Conservation (phyloP, 2,113 vertebrate species). For the Poecilia latipinna region DNA sequence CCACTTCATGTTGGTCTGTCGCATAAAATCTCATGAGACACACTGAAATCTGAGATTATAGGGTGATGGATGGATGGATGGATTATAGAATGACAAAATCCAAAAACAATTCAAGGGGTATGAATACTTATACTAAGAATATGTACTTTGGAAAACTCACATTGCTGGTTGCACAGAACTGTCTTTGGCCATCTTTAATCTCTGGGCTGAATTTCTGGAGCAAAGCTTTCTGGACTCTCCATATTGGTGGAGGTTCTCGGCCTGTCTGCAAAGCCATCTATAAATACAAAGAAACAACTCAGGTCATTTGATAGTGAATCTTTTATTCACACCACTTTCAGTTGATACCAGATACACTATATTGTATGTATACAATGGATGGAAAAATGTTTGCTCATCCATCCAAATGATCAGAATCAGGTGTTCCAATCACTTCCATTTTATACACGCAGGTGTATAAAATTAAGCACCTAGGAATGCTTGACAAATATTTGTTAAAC, state of each 20-base stretch:
- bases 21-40: neutral
- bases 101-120: too few species aligned
- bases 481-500: too few species aligned
- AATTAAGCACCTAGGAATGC: too few species aligned
- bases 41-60: neutral
- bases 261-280: constrained; percentile 90
- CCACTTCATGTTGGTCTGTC: neutral
- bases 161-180: constrained; percentile 94
- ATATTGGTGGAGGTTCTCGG: constrained; percentile 90
- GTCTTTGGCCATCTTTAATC: constrained; percentile 93
- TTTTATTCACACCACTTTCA: neutral
- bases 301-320: neutral
- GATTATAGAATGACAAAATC: neutral
- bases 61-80: too few species aligned
- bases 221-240: constrained; percentile 93
- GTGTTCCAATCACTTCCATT: too few species aligned
- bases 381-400: too few species aligned
- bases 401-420: too few species aligned
- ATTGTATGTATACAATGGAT: too few species aligned
- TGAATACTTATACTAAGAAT: neutral
- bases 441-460: too few species aligned
- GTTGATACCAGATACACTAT: too few species aligned
- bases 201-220: constrained; percentile 94
- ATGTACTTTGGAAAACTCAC: constrained; percentile 77
- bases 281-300: constrained; percentile 3